Percentiles rank a stretch among this genome's conserved stretches.
Evolutionary conservation across 2,797 vertebrate species (phyloP).

Genomic region (Pipistrellus kuhlii): DNA sequence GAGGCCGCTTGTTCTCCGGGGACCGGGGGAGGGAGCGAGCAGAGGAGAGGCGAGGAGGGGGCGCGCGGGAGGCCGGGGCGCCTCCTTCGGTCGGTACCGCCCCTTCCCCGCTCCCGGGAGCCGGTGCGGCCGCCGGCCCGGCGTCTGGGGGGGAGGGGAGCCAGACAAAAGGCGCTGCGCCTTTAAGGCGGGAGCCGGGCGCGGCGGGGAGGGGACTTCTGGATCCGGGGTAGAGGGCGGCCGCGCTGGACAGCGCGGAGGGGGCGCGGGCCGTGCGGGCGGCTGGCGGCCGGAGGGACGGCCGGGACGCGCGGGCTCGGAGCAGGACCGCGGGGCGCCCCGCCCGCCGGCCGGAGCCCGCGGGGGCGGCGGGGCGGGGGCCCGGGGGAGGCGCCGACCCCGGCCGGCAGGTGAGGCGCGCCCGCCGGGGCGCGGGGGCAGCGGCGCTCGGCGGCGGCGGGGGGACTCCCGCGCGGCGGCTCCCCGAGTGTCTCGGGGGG

Average conservation of each 20-base stretch:
- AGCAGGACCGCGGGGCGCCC: slow-evolving; percentile 58
- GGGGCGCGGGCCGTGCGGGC: slow-evolving; percentile 76
- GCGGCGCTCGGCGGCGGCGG: background rate
- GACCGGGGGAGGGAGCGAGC: slow-evolving; percentile 55
- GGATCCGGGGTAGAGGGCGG: slow-evolving; percentile 88
- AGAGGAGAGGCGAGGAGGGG: slow-evolving; percentile 45
- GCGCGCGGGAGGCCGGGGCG: slow-evolving; percentile 43
- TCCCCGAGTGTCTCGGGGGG: background rate
- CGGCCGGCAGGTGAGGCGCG: slow-evolving; percentile 70
- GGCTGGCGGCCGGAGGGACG: slow-evolving; percentile 65
- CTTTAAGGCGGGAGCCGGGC: slow-evolving; percentile 86
- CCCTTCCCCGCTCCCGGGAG: background rate
- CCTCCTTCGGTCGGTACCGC: background rate
- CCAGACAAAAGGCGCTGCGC: slow-evolving; percentile 84
- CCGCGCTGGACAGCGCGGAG: slow-evolving; percentile 83
- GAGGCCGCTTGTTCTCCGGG: slow-evolving; percentile 67
- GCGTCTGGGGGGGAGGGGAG: slow-evolving; percentile 59
- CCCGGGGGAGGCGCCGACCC: slow-evolving; percentile 37
- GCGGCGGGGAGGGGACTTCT: slow-evolving; percentile 83
- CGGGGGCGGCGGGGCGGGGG: slow-evolving; percentile 65
- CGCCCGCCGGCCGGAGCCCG: slow-evolving; percentile 70
- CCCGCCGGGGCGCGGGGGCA: background rate
- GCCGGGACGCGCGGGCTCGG: slow-evolving; percentile 68
- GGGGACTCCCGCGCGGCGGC: background rate
- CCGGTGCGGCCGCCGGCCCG: background rate